phyloP scores from a whole-genome alignment of 2,888 invertebrate species.

The Dyspetes luteomarginatus region DNA sequence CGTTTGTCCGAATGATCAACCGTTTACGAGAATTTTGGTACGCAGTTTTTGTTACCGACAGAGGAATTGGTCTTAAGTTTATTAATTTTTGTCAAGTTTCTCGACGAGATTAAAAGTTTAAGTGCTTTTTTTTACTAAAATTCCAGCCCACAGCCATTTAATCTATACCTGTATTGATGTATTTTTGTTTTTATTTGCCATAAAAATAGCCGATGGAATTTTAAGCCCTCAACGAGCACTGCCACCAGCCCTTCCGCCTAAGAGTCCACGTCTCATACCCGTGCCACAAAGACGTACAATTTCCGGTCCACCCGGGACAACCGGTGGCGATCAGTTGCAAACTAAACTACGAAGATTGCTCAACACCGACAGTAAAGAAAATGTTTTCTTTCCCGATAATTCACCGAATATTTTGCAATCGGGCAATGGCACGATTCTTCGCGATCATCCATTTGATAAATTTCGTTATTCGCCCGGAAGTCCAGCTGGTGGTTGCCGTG shows the following conservation, averaged over 20 bases:
- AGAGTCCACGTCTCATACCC: constrained; percentile 84
- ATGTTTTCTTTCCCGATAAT: constrained; percentile 85
- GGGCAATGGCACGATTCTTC: constrained; percentile 53
- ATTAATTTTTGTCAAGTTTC: no score
- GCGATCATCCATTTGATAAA: constrained; percentile 75
- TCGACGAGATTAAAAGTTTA: not conserved
- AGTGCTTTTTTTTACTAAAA: not conserved
- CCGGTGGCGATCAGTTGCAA: constrained; percentile 88
- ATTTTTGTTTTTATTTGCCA: not conserved
- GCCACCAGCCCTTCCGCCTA: constrained; percentile 84
- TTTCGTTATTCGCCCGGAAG: constrained; percentile 79
- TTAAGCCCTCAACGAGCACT: constrained; percentile 79
- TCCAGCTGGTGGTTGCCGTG: constrained; percentile 77
- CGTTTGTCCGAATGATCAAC: no score
- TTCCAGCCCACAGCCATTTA: constrained; percentile 75
- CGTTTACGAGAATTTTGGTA: no score
- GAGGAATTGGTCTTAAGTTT: no score
- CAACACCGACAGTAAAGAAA: constrained; percentile 90
- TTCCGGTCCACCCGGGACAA: constrained; percentile 77
- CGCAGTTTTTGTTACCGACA: no score
- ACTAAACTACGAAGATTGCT: constrained; percentile 91
- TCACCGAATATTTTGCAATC: constrained; percentile 67
- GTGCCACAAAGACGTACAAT: constrained; percentile 80
- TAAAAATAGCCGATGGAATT: constrained; percentile 75
- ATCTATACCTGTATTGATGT: no score